A percentile compares a stretch with the other conserved stretches of the same genome.
phyloP scores from a whole-genome alignment of 2,888 invertebrate species.

The Lumbricus terrestris region DNA sequence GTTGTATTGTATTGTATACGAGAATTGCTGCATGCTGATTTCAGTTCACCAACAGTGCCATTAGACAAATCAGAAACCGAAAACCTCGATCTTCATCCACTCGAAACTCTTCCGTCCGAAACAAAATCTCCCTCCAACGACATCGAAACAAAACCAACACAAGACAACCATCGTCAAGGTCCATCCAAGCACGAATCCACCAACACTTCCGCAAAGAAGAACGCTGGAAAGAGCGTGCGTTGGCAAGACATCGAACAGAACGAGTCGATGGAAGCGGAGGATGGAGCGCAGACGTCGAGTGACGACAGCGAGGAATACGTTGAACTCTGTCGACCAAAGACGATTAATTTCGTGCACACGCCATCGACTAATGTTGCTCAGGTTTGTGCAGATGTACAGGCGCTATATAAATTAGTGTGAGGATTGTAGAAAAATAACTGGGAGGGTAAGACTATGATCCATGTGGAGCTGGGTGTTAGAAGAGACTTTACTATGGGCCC shows the following conservation, averaged over 20 bases:
- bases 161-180: not conserved
- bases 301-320: conserved; percentile 13
- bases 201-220: not conserved
- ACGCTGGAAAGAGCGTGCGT: not conserved
- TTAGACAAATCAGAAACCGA: not conserved
- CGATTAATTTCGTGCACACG: conserved; percentile 14
- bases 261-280: conserved; percentile 19
- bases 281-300: not conserved
- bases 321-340: not conserved
- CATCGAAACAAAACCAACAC: not conserved
- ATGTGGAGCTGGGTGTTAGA: too few relatives aligned
- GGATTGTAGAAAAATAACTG: too few relatives aligned
- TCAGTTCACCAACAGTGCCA: not conserved
- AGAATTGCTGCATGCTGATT: too few relatives aligned
- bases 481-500: too few relatives aligned
- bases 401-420: not conserved
- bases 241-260: not conserved
- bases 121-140: not conserved
- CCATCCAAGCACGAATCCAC: not conserved
- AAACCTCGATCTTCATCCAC: not conserved
- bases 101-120: not conserved
- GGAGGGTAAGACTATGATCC: too few relatives aligned
- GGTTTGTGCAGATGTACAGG: not conserved
- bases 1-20: too few relatives aligned
- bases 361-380: not conserved